phyloP scores from a whole-genome alignment of 2,113 vertebrate species.

The Gambusia affinis region DNA sequence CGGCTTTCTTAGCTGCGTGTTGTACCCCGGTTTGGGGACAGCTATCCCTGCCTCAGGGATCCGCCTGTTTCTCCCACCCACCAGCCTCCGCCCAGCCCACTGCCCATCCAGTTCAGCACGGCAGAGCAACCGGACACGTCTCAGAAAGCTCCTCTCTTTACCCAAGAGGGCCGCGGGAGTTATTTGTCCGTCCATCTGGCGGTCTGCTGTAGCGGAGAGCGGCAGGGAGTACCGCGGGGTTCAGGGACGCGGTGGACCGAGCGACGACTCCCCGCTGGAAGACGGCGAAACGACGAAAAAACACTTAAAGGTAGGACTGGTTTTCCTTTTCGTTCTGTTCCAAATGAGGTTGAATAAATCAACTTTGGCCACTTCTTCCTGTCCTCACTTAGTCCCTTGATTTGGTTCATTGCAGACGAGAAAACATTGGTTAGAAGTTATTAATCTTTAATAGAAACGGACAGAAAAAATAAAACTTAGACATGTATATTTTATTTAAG shows the following conservation, averaged over 20 bases:
- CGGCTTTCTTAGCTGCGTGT: too few species aligned
- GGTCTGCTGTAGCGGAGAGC: not conserved
- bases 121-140: slow-evolving; percentile 50
- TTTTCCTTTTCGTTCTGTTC: not conserved
- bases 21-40: too few species aligned
- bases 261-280: not conserved
- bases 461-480: too few species aligned
- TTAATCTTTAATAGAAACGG: too few species aligned
- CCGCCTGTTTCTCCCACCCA: not conserved
- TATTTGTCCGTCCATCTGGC: slow-evolving; percentile 1
- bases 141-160: slow-evolving; percentile 10
- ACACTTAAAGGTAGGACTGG: not conserved
- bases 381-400: not conserved
- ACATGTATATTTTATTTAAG: too few species aligned
- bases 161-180: not conserved
- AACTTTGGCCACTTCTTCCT: accelerated
- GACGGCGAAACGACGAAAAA: not conserved
- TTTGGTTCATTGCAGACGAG: too few species aligned
- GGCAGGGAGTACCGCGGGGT: not conserved
- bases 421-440: too few species aligned
- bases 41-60: too few species aligned
- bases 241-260: not conserved
- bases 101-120: not conserved
- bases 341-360: not conserved
- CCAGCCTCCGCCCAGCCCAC: slow-evolving; percentile 18